phyloP scores from a whole-genome alignment of 2,888 invertebrate species.

The Ditylenchus weischeri region DNA sequence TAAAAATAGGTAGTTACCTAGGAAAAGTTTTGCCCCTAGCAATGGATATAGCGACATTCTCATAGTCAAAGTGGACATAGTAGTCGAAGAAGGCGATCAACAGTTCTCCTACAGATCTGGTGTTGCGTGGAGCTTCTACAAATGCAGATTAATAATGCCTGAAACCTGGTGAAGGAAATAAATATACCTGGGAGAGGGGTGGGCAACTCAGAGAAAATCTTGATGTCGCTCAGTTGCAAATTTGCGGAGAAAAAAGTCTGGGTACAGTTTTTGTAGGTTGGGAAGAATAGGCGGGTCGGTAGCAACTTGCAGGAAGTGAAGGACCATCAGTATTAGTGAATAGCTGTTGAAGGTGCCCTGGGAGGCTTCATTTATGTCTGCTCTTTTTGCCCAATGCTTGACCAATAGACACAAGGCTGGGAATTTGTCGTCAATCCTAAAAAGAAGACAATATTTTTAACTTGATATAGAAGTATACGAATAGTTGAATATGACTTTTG shows the following conservation, averaged over 20 bases:
- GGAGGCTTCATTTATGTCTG: slow-evolving; percentile 47
- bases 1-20: slow-evolving; percentile 24
- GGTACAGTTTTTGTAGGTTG: slow-evolving; percentile 51
- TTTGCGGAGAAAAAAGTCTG: slow-evolving; percentile 38
- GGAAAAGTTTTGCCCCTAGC: slow-evolving; percentile 27
- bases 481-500: slow-evolving; percentile 13
- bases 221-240: slow-evolving; percentile 28
- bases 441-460: slow-evolving; percentile 17
- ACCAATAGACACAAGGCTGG: slow-evolving; percentile 50
- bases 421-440: slow-evolving; percentile 51
- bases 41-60: slow-evolving; percentile 44
- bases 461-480: background rate
- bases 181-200: slow-evolving; percentile 22
- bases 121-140: slow-evolving; percentile 36
- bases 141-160: too few species aligned
- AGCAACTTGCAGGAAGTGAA: slow-evolving; percentile 56
- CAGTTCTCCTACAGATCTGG: slow-evolving; percentile 43
- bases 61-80: slow-evolving; percentile 50
- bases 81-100: slow-evolving; percentile 56
- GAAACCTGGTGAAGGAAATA: too few species aligned
- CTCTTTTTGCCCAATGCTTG: slow-evolving; percentile 56
- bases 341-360: slow-evolving; percentile 56
- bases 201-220: slow-evolving; percentile 36
- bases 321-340: slow-evolving; percentile 53
- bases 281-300: slow-evolving; percentile 51